Conservation (phyloP, 2,797 vertebrate genomes). For the Rhabdophis nuchalis region DNA sequence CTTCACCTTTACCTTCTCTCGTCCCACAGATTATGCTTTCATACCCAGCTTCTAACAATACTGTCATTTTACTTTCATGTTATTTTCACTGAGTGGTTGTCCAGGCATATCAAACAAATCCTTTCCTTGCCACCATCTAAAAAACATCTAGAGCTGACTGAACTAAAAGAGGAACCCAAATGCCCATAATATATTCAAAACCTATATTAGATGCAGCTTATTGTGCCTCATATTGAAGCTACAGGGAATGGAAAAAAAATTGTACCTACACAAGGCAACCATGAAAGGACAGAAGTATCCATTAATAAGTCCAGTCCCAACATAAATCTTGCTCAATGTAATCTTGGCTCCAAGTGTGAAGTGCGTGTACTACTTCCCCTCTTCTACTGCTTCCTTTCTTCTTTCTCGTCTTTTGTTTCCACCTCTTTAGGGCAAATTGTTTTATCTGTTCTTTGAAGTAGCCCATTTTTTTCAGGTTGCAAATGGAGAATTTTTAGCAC, state of each 20-base stretch:
- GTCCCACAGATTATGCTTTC: neutral
- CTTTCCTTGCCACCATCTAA: neutral
- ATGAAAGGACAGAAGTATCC: neutral
- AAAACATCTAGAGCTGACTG: neutral
- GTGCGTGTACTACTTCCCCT: too few species aligned
- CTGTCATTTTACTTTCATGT: neutral
- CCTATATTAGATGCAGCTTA: neutral
- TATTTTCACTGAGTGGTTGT: neutral
- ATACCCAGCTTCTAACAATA: slow-evolving; percentile 8
- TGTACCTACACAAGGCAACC: neutral
- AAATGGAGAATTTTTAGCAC: neutral
- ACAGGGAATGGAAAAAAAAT: neutral
- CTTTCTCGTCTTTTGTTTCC: neutral
- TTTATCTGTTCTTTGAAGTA: neutral
- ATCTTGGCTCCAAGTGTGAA: neutral
- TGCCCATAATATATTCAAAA: neutral
- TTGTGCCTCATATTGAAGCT: neutral
- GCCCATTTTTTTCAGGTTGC: neutral
- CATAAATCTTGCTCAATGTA: neutral
- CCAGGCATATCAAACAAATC: neutral
- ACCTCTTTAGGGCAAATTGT: neutral
- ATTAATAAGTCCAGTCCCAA: neutral
- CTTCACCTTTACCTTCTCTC: neutral
- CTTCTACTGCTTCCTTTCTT: neutral
- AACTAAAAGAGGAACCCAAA: neutral